Evolutionary conservation across 1,140 invertebrate species (phyloP).

Genomic region (Drosophila kanapiae): DNA sequence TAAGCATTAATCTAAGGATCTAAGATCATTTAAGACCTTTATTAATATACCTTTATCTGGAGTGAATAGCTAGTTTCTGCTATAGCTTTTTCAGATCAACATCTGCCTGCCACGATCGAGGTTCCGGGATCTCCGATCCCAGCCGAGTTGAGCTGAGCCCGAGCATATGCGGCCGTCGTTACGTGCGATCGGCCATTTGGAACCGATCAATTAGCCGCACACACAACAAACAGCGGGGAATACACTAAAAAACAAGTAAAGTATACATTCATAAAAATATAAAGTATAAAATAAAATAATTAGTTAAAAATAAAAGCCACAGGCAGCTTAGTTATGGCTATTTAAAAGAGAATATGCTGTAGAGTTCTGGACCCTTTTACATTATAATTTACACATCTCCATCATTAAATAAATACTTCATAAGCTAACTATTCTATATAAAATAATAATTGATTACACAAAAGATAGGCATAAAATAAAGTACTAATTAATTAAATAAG

Average conservation of each 20-base stretch:
- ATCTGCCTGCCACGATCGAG: neutral
- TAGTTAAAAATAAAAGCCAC: neutral
- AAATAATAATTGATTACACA: neutral
- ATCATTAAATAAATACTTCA: no score
- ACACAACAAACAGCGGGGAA: constrained; percentile 22
- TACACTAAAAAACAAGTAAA: neutral
- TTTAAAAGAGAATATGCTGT: neutral
- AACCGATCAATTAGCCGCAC: constrained; percentile 76
- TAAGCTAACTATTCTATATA: neutral
- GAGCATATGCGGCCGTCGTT: constrained; percentile 57
- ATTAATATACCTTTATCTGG: neutral
- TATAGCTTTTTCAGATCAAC: neutral
- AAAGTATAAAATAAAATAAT: no score
- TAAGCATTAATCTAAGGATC: no score
- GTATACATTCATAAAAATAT: no score
- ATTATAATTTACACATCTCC: no score
- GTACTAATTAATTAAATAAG: neutral
- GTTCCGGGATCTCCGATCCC: constrained; percentile 3
- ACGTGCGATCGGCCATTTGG: constrained; percentile 77
- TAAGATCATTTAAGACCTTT: no score
- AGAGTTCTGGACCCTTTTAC: no score
- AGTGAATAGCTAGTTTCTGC: neutral
- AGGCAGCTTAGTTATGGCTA: neutral
- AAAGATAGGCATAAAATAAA: no score
- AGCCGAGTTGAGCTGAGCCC: constrained; percentile 14